A percentile compares a stretch with the other conserved stretches of the same genome.
These are phyloP conservation scores for Theonella swinhoei DNA, from an alignment of 37 sponge, comb jelly and placozoan species.

Conservation along the genomic window DNA sequence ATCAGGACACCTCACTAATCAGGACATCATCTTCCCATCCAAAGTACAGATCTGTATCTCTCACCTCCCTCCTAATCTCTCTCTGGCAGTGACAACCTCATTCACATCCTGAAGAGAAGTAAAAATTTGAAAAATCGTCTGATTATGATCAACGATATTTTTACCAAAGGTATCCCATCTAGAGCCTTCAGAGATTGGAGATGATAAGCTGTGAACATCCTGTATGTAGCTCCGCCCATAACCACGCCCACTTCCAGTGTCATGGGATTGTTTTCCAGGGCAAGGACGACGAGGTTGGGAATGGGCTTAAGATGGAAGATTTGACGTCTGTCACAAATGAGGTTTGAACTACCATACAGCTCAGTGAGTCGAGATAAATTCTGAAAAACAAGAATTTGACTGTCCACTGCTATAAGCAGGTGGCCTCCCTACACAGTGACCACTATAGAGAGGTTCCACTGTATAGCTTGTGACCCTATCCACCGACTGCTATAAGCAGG, in stretches of 20 bases:
- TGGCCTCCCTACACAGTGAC: too few relatives aligned
- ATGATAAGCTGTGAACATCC: constrained; percentile 80
- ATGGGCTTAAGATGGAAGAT: constrained; percentile 67
- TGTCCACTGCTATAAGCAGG: too few relatives aligned
- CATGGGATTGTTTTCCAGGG: constrained; percentile 78
- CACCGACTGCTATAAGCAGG: too few relatives aligned
- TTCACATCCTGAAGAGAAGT: constrained; percentile 38
- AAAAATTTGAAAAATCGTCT: too few relatives aligned
- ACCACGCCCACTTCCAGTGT: not conserved
- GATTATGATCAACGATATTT: too few relatives aligned
- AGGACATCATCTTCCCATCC: too few relatives aligned
- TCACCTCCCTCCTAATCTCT: constrained; percentile 80
- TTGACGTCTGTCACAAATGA: constrained; percentile 45
- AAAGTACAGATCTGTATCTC: too few relatives aligned
- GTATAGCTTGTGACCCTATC: too few relatives aligned
- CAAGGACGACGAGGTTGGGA: constrained; percentile 56
- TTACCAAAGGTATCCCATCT: constrained; percentile 81
- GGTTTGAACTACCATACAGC: constrained; percentile 74
- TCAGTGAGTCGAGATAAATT: constrained; percentile 45
- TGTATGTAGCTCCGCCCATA: constrained; percentile 13
- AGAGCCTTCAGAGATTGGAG: constrained; percentile 71
- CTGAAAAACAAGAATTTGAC: not conserved
- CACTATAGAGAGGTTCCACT: too few relatives aligned
- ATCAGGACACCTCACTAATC: too few relatives aligned
- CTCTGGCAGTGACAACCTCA: constrained; percentile 69